These are phyloP conservation scores for Drosophila ananassae DNA, from an alignment of 1,140 invertebrate species.

Conservation along the genomic window DNA sequence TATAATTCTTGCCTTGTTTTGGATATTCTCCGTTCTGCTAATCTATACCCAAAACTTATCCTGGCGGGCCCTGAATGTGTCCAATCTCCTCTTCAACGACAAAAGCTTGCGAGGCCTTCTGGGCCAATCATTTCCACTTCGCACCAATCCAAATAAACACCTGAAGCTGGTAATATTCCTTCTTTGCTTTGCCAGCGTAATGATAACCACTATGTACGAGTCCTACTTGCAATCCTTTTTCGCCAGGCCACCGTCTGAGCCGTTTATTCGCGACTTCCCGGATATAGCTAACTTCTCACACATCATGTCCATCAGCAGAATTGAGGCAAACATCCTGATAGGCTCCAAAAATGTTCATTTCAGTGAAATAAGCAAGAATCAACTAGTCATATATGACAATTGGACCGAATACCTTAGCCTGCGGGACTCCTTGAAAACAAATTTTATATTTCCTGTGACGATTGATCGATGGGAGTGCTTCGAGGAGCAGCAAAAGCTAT, in stretches of 20 bases:
- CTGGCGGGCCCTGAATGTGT: conserved; percentile 41
- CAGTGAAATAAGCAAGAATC: neutral
- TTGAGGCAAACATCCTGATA: conserved; percentile 1
- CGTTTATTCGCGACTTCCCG: conserved; percentile 19
- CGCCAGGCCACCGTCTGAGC: conserved; percentile 47
- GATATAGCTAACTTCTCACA: neutral
- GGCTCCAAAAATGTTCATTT: neutral
- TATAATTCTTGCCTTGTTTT: conserved; percentile 39
- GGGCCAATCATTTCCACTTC: conserved; percentile 56
- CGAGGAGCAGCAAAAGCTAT: conserved; percentile 49
- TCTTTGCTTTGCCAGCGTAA: conserved; percentile 52
- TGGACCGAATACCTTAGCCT: conserved; percentile 5
- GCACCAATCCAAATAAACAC: conserved; percentile 18
- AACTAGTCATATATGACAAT: conserved; percentile 4
- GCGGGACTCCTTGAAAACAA: conserved; percentile 49
- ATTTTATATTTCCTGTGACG: conserved; percentile 26
- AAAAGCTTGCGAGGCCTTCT: conserved; percentile 63
- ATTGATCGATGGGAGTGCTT: conserved; percentile 39
- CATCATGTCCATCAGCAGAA: conserved; percentile 6
- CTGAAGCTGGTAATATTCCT: conserved; percentile 54
- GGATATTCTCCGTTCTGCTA: conserved; percentile 54
- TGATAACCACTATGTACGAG: conserved; percentile 68
- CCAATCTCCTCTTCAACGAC: conserved; percentile 55
- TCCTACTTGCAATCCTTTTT: conserved; percentile 53
- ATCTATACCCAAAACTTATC: conserved; percentile 43